Conservation (phyloP, 2,888 invertebrate genomes). For the Odontocolon sp. region DNA sequence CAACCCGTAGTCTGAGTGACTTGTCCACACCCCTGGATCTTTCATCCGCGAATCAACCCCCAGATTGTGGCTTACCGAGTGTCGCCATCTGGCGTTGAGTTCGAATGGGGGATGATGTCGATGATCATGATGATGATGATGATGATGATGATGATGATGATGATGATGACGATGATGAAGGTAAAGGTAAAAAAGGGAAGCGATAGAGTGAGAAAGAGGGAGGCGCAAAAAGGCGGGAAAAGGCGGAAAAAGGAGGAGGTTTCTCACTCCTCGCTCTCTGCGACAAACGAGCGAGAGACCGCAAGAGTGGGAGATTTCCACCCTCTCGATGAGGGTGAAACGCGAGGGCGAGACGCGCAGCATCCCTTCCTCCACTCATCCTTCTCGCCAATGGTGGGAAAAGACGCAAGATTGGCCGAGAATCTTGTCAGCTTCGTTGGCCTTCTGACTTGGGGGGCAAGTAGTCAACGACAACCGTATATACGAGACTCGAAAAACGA, state of each 20-base stretch:
- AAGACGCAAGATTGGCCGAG: slow-evolving; percentile 64
- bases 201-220: slow-evolving; percentile 39
- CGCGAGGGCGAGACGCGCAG: slow-evolving; percentile 42
- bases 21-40: slow-evolving; percentile 43
- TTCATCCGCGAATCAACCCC: slow-evolving; percentile 31
- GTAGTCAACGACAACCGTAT: slow-evolving; percentile 19
- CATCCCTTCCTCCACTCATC: slow-evolving; percentile 9
- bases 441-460: slow-evolving; percentile 6
- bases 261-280: slow-evolving; percentile 15
- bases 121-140: too few relatives aligned
- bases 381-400: slow-evolving; percentile 61
- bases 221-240: slow-evolving; percentile 63
- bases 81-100: slow-evolving; percentile 66
- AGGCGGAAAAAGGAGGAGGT: slow-evolving; percentile 57
- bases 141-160: too few relatives aligned
- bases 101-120: slow-evolving; percentile 58
- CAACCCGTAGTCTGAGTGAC: slow-evolving; percentile 13
- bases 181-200: slow-evolving; percentile 25
- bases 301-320: slow-evolving; percentile 45
- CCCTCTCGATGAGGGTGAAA: slow-evolving; percentile 20
- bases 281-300: slow-evolving; percentile 62
- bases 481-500: background rate
- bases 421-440: slow-evolving; percentile 26
- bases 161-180: too few relatives aligned
- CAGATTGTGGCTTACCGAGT: slow-evolving; percentile 50